These are phyloP conservation scores for Mormyrops attenuatus DNA, from an alignment of 2,797 vertebrate species.

Conservation along the genomic window DNA sequence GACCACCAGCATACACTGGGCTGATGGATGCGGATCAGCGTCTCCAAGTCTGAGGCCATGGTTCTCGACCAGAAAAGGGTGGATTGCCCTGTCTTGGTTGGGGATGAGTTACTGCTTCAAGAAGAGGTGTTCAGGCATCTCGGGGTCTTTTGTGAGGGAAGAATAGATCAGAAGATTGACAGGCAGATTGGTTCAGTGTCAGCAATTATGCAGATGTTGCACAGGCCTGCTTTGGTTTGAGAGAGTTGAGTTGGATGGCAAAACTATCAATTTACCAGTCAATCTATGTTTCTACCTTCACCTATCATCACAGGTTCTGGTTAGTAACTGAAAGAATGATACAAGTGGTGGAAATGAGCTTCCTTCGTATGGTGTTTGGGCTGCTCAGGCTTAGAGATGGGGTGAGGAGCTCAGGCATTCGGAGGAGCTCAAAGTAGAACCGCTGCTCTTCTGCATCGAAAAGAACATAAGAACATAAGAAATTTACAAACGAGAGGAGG, in stretches of 20 bases:
- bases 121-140: background rate
- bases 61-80: background rate
- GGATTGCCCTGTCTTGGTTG: background rate
- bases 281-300: background rate
- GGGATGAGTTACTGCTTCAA: background rate
- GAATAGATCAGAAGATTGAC: background rate
- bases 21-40: background rate
- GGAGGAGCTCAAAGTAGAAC: background rate
- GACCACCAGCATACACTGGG: background rate
- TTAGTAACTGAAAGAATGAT: background rate
- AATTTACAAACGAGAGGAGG: no score
- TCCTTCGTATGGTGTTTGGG: background rate
- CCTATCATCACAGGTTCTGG: background rate
- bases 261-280: background rate
- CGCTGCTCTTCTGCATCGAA: background rate
- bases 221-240: background rate
- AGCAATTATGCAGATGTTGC: background rate
- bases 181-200: background rate
- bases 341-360: background rate
- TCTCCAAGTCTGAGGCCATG: background rate
- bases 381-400: background rate
- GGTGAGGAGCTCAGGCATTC: background rate
- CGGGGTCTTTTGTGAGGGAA: background rate
- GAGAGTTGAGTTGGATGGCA: background rate
- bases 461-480: background rate